Percentiles rank a stretch among this genome's conserved stretches.
These are phyloP conservation scores for Catonia carolina DNA, from an alignment of 2,888 invertebrate genomes.

Conservation along the genomic window DNA sequence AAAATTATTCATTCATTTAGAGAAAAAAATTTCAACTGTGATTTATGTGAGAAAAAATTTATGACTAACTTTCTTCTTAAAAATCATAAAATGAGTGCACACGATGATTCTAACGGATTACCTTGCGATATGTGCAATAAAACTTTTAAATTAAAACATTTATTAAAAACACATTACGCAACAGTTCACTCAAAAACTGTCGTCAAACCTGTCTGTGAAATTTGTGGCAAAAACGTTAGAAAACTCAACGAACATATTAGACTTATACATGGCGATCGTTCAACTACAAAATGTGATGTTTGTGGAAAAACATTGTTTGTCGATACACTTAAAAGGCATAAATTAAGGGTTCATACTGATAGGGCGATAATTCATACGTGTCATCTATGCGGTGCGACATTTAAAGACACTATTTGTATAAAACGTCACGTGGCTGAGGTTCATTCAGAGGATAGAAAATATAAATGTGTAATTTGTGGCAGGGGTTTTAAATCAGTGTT, in stretches of 20 bases:
- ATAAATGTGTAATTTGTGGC: slow-evolving; percentile 2
- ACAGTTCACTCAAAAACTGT: too few species aligned
- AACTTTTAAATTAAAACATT: background rate
- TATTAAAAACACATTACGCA: too few species aligned
- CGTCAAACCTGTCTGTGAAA: background rate
- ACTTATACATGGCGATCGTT: background rate
- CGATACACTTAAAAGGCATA: background rate
- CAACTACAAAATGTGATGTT: background rate
- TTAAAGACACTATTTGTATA: background rate
- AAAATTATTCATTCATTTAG: too few species aligned
- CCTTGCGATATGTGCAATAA: background rate
- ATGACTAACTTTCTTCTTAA: background rate
- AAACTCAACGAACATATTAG: slow-evolving; percentile 2
- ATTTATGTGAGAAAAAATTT: slow-evolving; percentile 2
- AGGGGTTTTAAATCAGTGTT: background rate
- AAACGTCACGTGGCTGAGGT: background rate
- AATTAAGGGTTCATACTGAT: background rate
- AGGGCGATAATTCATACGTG: background rate
- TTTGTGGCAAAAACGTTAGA: slow-evolving; percentile 2
- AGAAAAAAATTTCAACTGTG: background rate
- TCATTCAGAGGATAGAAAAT: slow-evolving; percentile 1
- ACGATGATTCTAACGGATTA: too few species aligned
- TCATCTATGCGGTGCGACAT: slow-evolving; percentile 7
- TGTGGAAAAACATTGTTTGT: background rate
- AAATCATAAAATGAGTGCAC: too few species aligned